These are phyloP conservation scores for Pionites leucogaster DNA, from an alignment of 2,113 vertebrate species.

Conservation along the genomic window DNA sequence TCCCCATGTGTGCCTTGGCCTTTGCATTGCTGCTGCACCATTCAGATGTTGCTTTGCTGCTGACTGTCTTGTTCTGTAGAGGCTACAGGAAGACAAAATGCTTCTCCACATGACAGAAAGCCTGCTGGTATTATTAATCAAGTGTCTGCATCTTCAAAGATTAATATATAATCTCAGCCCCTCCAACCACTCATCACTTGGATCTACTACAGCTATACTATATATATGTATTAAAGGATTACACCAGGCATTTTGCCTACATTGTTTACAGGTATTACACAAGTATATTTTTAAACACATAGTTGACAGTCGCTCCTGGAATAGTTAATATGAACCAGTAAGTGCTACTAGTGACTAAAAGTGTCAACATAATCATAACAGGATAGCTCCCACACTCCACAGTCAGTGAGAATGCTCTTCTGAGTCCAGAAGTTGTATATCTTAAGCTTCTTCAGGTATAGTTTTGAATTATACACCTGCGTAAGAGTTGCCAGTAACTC, in stretches of 20 bases:
- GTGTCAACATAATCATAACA: neutral
- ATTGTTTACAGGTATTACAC: constrained; percentile 40
- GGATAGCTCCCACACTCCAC: constrained; percentile 7
- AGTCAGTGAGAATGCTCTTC: constrained; percentile 15
- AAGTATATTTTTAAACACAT: constrained; percentile 21
- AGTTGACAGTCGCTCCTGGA: neutral
- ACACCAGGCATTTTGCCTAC: neutral
- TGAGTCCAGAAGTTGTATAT: constrained; percentile 13
- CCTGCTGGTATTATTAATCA: constrained; percentile 9
- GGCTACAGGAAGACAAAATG: neutral
- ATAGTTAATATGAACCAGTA: constrained; percentile 35
- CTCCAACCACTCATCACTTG: neutral
- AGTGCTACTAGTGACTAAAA: constrained; percentile 45
- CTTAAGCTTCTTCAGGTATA: constrained; percentile 41
- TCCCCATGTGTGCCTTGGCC: neutral
- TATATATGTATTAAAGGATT: neutral
- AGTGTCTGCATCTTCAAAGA: constrained; percentile 1
- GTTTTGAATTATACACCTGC: constrained; percentile 17
- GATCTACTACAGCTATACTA: constrained; percentile 43
- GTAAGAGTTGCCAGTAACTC: neutral
- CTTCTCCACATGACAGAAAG: neutral
- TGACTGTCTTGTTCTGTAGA: neutral
- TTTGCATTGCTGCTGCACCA: neutral
- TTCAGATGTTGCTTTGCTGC: neutral
- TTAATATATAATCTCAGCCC: neutral